Conservation (phyloP, 2,888 invertebrate genomes). For the Acleris emargana region DNA sequence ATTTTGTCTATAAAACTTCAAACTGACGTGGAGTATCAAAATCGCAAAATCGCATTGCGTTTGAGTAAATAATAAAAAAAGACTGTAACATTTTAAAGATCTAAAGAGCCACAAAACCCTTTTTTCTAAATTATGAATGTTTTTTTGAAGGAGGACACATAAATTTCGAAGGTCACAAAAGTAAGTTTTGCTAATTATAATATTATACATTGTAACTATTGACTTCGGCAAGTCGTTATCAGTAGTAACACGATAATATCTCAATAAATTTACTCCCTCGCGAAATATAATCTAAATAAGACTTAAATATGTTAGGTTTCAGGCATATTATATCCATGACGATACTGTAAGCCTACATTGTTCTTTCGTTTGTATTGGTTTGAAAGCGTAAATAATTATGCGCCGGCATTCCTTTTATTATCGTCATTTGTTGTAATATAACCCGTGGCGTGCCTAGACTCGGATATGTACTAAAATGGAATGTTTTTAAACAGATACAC, state of each 20-base stretch:
- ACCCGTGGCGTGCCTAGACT: background rate
- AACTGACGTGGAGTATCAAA: too few species aligned
- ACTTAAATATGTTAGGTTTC: too few species aligned
- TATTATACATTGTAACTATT: background rate
- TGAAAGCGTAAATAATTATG: constrained; percentile 17
- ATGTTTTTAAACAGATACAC: background rate
- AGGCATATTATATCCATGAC: too few species aligned
- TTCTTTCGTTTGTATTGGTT: constrained; percentile 16
- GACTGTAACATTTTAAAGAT: too few species aligned
- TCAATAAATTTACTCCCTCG: background rate
- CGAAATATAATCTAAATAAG: too few species aligned
- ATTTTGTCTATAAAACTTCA: too few species aligned
- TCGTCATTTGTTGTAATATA: background rate
- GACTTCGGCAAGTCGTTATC: constrained; percentile 17
- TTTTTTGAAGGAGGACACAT: background rate
- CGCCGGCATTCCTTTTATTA: constrained; percentile 13
- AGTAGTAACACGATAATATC: constrained; percentile 4
- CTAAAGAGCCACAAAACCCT: too few species aligned
- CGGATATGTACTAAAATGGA: background rate
- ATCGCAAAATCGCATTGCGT: too few species aligned
- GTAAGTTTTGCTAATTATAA: constrained; percentile 19
- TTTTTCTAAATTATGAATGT: constrained; percentile 20
- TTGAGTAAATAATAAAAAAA: too few species aligned
- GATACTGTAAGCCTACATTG: background rate
- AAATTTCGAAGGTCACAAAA: background rate